Evolutionary conservation across 2,888 invertebrate species (phyloP), one percentile per base, ranked within the genome.

Genomic region (Rhopalosiphum nymphaeae): DNA sequence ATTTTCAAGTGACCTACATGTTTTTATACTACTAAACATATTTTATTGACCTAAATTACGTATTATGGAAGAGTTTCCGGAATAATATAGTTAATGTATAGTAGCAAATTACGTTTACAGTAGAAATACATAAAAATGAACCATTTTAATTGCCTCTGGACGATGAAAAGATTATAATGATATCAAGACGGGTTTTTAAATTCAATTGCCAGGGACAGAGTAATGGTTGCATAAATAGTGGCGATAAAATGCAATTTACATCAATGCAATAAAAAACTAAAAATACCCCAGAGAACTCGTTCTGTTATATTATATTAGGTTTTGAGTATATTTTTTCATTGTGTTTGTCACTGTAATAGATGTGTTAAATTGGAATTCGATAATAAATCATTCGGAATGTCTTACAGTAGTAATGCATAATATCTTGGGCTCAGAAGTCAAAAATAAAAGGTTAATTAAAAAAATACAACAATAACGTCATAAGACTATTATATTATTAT

Each of bases 81-180:
- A 78, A 78, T 78, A 78, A 78, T 78, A 78, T 78, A 36, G 21
- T 78, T 78, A 36, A 36, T 21, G 78, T 78, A 78, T 78, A 25
- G 36, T 36, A 78, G 36, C 21, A 78, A 78, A 21, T 78, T 78
- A 78, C 78, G 78, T 36, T 67, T 78, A 25, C 78, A 36, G 36
- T 2, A 36, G 36, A 78, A 78, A 78, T 36, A 78, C 9, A 78
- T 78, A 78, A 78, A 78, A 78, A 36, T 21, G 36, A 36, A 36
- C 36, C 36, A 78, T 78, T 67, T 78, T 78, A 78, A 78, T 78
- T 78, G 78, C 78, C 78, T 78, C 36, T 36, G 36, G 16, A 78
- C 21, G 78, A 78, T 78, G 78, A 78, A 78, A 78, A 78, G 78
- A 78, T 78, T 78, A 78, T 78, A 78, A 78, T 78, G 78, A 78